Conservation (phyloP, 2,888 invertebrate genomes). For the Gymnocheta viridis region DNA sequence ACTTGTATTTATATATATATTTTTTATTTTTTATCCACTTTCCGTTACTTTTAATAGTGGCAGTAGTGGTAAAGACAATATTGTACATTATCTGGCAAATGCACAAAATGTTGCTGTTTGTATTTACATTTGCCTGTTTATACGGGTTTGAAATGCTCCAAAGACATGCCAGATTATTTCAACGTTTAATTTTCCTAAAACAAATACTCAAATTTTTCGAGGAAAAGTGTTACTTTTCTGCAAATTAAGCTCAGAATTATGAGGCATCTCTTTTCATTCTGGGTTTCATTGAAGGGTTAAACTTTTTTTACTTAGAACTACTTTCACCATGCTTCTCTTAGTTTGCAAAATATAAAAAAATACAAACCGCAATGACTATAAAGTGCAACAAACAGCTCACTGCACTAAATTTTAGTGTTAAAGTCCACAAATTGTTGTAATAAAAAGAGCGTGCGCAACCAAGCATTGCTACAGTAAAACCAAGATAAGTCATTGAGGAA, state of each 20-base stretch:
- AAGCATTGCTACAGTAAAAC: slow-evolving; percentile 30
- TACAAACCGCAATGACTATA: not conserved
- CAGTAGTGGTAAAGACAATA: slow-evolving; percentile 48
- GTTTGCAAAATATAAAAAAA: not conserved
- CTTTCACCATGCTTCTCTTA: slow-evolving; percentile 52
- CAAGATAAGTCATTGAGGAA: slow-evolving; percentile 55
- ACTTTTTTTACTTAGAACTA: slow-evolving; percentile 15
- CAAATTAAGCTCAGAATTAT: too few species aligned
- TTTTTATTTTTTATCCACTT: not conserved
- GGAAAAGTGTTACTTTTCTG: too few species aligned
- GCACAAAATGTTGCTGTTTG: slow-evolving; percentile 33
- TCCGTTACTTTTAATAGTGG: slow-evolving; percentile 13
- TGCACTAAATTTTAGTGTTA: slow-evolving; percentile 25
- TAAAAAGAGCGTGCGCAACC: slow-evolving; percentile 58
- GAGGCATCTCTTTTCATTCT: not conserved
- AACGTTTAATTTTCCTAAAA: too few species aligned
- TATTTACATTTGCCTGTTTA: not conserved
- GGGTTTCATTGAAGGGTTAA: not conserved
- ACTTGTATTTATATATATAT: not conserved
- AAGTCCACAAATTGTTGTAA: slow-evolving; percentile 18
- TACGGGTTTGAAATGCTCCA: not conserved
- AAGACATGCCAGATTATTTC: slow-evolving; percentile 15
- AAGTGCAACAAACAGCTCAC: slow-evolving; percentile 24
- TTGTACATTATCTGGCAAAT: slow-evolving; percentile 63
- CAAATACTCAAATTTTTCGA: too few species aligned